These are phyloP conservation scores for Nansenia antarctica DNA, from an alignment of 2,113 vertebrate genomes.

Conservation along the genomic window DNA sequence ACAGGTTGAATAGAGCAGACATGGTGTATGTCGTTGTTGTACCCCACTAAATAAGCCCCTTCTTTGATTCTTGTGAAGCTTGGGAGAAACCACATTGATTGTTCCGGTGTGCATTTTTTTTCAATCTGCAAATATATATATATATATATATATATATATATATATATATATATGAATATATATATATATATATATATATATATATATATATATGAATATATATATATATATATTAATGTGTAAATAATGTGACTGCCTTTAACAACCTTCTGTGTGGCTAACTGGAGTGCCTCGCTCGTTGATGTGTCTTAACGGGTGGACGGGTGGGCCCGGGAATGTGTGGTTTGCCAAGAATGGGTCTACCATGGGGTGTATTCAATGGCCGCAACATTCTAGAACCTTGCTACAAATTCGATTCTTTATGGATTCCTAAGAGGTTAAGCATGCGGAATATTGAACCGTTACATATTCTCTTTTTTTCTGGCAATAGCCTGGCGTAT, in stretches of 20 bases:
- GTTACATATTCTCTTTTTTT: neutral
- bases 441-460: neutral
- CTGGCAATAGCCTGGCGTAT: neutral
- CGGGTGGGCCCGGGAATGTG: neutral
- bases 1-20: neutral
- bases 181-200: conserved; percentile 69
- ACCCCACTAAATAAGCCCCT: neutral
- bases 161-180: no score
- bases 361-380: neutral
- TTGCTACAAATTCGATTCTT: neutral
- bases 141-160: neutral
- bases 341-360: no score
- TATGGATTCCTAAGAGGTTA: neutral
- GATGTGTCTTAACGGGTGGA: conserved; percentile 30
- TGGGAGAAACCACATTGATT: conserved; percentile 23
- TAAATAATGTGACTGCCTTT: conserved; percentile 56
- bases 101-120: conserved; percentile 20
- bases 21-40: neutral
- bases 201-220: conserved; percentile 27
- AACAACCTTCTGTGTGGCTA: conserved; percentile 45
- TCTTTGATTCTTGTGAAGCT: conserved; percentile 3
- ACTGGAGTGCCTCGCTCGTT: conserved; percentile 68
- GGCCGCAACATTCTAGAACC: neutral
- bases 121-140: conserved; percentile 43
- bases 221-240: conserved; percentile 69